Evolutionary conservation across 2,113 vertebrate genomes (phyloP).

Genomic region (Eulemur rufifrons): DNA sequence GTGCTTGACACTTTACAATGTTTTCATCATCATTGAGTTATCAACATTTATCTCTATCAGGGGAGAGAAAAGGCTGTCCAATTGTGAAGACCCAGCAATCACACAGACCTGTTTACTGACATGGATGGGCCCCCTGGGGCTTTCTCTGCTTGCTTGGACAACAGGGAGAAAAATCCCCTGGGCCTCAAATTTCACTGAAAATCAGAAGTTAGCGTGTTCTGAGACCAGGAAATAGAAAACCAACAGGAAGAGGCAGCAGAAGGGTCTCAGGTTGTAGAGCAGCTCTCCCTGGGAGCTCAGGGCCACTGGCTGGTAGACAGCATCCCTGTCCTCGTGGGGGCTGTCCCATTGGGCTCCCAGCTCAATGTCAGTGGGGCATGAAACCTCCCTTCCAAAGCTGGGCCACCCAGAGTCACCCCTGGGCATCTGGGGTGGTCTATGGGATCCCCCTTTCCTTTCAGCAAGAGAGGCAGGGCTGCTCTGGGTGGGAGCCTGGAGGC

Average conservation of each 20-base stretch:
- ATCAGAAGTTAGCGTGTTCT: neutral
- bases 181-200: neutral
- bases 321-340: neutral
- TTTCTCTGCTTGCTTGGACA: neutral
- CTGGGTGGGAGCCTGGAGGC: too few species aligned
- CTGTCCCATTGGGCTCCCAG: neutral
- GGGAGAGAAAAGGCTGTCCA: neutral
- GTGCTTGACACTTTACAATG: slow-evolving; percentile 71
- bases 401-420: neutral
- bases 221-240: neutral
- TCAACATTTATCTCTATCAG: slow-evolving; percentile 50
- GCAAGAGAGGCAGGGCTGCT: neutral
- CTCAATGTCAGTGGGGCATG: neutral
- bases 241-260: neutral
- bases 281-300: neutral
- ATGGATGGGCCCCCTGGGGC: neutral
- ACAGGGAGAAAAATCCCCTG: neutral
- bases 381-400: neutral
- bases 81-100: neutral
- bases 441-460: neutral
- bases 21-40: slow-evolving; percentile 62
- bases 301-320: neutral
- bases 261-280: neutral
- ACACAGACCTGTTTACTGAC: neutral
- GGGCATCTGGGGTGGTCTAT: neutral